A percentile compares a stretch with the other conserved stretches of the same genome.
Conservation (phyloP, 2,888 invertebrate genomes). For the Noctuana brunneofusca region DNA sequence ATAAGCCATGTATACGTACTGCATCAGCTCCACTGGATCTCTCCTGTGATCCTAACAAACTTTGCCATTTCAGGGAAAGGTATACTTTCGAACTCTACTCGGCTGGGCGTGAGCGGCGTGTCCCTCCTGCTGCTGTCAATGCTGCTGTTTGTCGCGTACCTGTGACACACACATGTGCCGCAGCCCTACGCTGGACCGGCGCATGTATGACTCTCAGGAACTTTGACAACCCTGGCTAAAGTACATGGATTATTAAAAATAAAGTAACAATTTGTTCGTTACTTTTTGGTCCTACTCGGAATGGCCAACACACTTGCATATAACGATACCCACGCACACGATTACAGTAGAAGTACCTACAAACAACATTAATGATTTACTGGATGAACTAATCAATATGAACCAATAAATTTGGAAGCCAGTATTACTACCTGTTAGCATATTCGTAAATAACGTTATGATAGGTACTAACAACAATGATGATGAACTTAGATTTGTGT, state of each 20-base stretch:
- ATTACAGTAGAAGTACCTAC: too few relatives aligned
- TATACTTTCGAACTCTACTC: constrained; percentile 59
- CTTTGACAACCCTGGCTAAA: background rate
- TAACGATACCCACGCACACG: too few relatives aligned
- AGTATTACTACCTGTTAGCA: too few relatives aligned
- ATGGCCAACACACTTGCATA: too few relatives aligned
- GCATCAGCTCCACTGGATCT: background rate
- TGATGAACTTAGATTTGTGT: background rate
- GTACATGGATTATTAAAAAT: background rate
- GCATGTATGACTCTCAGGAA: background rate
- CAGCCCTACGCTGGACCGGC: constrained; percentile 41
- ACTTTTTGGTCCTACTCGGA: too few relatives aligned
- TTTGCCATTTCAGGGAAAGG: constrained; percentile 61
- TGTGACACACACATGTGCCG: constrained; percentile 56
- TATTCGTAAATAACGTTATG: too few relatives aligned
- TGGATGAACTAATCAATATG: too few relatives aligned
- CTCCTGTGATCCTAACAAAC: background rate
- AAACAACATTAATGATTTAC: too few relatives aligned
- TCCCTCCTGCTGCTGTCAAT: constrained; percentile 56
- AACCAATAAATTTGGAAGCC: too few relatives aligned
- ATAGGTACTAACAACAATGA: too few relatives aligned
- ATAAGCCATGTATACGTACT: too few relatives aligned
- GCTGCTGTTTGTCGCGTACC: constrained; percentile 53
- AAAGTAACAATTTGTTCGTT: too few relatives aligned
- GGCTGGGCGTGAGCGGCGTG: constrained; percentile 51